Evolutionary conservation across 2,888 invertebrate species (phyloP), one percentile per base, ranked within the genome.

Genomic region (Nemurella pictetii): DNA sequence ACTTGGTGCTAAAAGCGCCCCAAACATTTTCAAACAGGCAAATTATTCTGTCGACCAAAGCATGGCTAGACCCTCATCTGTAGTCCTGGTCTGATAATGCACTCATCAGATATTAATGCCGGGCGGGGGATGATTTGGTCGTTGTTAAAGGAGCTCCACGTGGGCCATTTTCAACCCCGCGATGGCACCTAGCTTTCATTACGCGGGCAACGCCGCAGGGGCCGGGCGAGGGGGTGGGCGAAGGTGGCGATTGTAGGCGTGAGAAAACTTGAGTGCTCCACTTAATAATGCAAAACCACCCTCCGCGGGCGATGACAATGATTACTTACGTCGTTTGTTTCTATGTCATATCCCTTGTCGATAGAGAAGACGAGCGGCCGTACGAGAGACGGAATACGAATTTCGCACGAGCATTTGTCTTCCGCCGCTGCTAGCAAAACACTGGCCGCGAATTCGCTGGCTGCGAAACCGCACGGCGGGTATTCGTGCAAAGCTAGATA

Each of bases 231-330:
- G 55, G 20, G 55, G 20, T 55, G 20, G n/a, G n/a, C 20, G 55
- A 7, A 55, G 55, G 55, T 55, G 55, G 55, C 55, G 5, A 55
- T 55, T 12, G 5, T 15, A 78, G 78, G 78, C 78, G 78, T 78
- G 78, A 29, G 78, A 78, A 78, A 30, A 30, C 78, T 78, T 78
- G 28, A 78, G 78, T 78, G 78, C 78, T n/a, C n/a, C 30, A 78
- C 78, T 78, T 78, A 78, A 78, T 30, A 30, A 78, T 78, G 26
- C 78, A 78, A 78, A 29, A n/a, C n/a, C 78, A 20, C 78, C n/a
- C 29, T 78, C 4, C 29, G 30, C 9, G 30, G 15, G 30, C 15
- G 78, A 78, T 78, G 28, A 28, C 78, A 78, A 78, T 78, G 78
- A 78, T 78, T 78, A 78, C 30, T 55, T 55, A 55, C 55, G 55